Evolutionary conservation across 2,888 invertebrate genomes (phyloP).

Genomic region (Biston stratarius): DNA sequence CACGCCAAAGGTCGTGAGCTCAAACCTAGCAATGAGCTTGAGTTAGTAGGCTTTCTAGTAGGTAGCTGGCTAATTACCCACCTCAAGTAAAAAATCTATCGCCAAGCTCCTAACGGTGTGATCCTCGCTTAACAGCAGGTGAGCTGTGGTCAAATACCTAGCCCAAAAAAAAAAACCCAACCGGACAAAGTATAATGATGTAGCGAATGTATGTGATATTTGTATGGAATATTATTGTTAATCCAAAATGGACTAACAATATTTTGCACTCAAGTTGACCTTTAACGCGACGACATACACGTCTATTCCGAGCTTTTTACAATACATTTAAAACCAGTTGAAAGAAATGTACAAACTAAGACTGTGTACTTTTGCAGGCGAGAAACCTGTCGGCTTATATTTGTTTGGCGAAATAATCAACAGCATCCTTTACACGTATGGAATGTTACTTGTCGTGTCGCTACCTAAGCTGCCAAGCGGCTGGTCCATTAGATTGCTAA

Average conservation of each 20-base stretch:
- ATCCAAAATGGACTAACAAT: not conserved
- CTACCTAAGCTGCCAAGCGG: slow-evolving; percentile 91
- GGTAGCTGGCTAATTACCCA: too few relatives aligned
- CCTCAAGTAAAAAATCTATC: too few relatives aligned
- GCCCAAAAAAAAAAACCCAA: too few relatives aligned
- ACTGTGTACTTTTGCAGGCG: slow-evolving; percentile 62
- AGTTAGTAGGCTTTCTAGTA: too few relatives aligned
- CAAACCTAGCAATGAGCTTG: too few relatives aligned
- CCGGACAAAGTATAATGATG: too few relatives aligned
- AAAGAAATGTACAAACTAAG: slow-evolving; percentile 10
- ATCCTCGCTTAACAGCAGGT: too few relatives aligned
- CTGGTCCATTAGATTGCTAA: slow-evolving; percentile 93
- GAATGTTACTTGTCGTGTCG: slow-evolving; percentile 93
- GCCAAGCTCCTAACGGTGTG: too few relatives aligned
- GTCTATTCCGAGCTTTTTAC: not conserved
- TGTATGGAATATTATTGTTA: too few relatives aligned
- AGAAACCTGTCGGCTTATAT: slow-evolving; percentile 86
- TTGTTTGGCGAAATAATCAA: slow-evolving; percentile 91
- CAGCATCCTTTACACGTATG: slow-evolving; percentile 92
- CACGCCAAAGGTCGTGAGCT: too few relatives aligned
- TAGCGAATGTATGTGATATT: too few relatives aligned
- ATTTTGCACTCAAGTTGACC: not conserved
- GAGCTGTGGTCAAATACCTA: too few relatives aligned
- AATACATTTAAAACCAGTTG: not conserved
- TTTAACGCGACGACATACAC: not conserved